Base-by-base conservation (phyloP, 2,888 invertebrate species). In the Psococerastis gibbosa region DNA sequence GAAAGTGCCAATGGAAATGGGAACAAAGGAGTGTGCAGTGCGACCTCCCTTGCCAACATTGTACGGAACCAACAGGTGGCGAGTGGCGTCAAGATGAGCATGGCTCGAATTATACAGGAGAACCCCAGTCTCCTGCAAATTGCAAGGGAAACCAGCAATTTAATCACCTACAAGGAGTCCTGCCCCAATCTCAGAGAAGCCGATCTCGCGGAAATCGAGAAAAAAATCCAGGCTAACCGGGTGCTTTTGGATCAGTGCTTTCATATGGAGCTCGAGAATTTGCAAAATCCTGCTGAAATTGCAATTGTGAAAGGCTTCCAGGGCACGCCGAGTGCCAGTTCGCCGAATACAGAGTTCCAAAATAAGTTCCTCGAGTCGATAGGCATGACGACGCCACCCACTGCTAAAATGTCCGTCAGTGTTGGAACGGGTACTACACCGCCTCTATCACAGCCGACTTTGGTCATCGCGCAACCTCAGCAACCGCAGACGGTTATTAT, bases 341-440 rank as follows among this genome's bases (percentile, higher is more conserved):
- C 38, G 4, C 38, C 38, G 5, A 17, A 17, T 3, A 18, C 38
- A 11, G 38, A 38, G 15, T 38, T 38, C 20, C 38, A 38, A 22
- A 22, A 17, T 4, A 38, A 38, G 22, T 38, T 38, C 22, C 22
- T 38, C 13, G 38, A 38, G 20, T 38, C 38, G 18, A 38, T 38
- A 9, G 38, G 38, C 3, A 38, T 38, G 38, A 38, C 17, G 15
- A 16, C 38, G 6, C 8, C 11, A 11, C 8, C 11, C 8, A 11
- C 11, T 6, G 20, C 38, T 16, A 38, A 38, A 38, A 20, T 20
- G 3, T n/a, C 38, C 3, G 38, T 15, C 18, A 38, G 38, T 22
- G 20, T 38, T 4, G 38, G 38, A 3, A 20, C 38, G 4, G 38
- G 38, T 11, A 33, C 33, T 33, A 33, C 33, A 6, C n/a, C n/a